Base-by-base conservation (phyloP, 2,888 invertebrate species). In the Cheilosia urbana region DNA sequence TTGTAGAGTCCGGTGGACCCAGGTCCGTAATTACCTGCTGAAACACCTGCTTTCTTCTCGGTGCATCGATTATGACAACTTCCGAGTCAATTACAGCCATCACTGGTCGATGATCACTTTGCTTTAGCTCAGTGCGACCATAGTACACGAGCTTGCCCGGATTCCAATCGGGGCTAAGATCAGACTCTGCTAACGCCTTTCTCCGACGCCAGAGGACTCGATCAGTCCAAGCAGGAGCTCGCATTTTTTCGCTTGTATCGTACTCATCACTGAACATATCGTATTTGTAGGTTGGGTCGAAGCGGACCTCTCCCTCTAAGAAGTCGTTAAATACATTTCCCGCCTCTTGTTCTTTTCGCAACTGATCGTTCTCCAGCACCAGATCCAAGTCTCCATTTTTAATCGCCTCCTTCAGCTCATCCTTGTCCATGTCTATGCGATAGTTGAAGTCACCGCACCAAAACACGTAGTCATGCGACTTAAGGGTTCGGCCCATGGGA, bases 381-480 rank as follows among this genome's bases (percentile, higher is more conserved):
- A 95, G 93, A 90, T 97, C 95, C 83, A 96, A 95, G 47, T 91
- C 90, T 0, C 89, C 90, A 55, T 89, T 89, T 75, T 95, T 94
- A 1, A 98, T 95, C 84, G 97, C 93, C 79, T 96, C 95, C 90
- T 98, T 97, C 84, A 98, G 96, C 91, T 98, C 97, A 6, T 98
- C 98, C 90, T 97, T 98, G 88, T 97, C 96, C 94, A 99, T 95
- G 91, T 99, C 98, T 77, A 99, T 96, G 76, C 99, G 95, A 91
- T 99, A 99, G 92, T 99, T 99, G 92, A 99, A 99, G 93, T 99
- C 99, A 0, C 99, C 99, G 92, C 99, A 98, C 99, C 99, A 99
- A 92, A 99, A 99, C 1, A 99, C 96, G 91, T 98, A 99, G 93
- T 99, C 99, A 91, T 99, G 99, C 1, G 98, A 97, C 91, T 97